Evolutionary conservation across 2,888 invertebrate genomes (phyloP).

Genomic region (Conistra vaccinii): DNA sequence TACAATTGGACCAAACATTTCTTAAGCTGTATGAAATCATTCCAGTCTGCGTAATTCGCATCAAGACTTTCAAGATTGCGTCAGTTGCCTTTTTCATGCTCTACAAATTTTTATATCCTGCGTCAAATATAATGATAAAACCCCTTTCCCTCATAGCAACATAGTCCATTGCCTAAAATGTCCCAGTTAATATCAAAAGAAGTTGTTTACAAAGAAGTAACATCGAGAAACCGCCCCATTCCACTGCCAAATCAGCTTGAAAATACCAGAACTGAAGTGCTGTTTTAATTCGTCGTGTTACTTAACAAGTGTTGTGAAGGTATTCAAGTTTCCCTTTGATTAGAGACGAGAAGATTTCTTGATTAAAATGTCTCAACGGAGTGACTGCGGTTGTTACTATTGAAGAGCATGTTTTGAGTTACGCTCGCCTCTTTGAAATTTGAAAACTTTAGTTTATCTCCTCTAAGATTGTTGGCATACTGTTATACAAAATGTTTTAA

Average conservation of each 20-base stretch:
- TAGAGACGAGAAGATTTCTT: conserved; percentile 81
- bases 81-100: too few species aligned
- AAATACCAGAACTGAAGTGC: conserved; percentile 44
- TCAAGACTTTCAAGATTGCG: too few species aligned
- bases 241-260: conserved; percentile 39
- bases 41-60: not conserved
- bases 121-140: not conserved
- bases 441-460: conserved; percentile 70
- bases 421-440: conserved; percentile 76
- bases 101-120: too few species aligned
- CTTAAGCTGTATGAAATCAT: not conserved
- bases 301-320: conserved; percentile 71
- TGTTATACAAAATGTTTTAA: conserved; percentile 60
- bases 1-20: not conserved
- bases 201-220: conserved; percentile 7
- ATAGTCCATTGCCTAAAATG: not conserved
- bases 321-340: conserved; percentile 84
- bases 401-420: conserved; percentile 64
- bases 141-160: not conserved
- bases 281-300: conserved; percentile 66
- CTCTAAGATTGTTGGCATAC: conserved; percentile 62
- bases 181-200: conserved; percentile 8
- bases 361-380: conserved; percentile 80
- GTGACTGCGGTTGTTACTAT: conserved; percentile 67
- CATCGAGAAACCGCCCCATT: not conserved